A percentile compares a stretch with the other conserved stretches of the same genome.
Conservation (phyloP, 2,888 invertebrate genomes). For the Tineola bisselliella region DNA sequence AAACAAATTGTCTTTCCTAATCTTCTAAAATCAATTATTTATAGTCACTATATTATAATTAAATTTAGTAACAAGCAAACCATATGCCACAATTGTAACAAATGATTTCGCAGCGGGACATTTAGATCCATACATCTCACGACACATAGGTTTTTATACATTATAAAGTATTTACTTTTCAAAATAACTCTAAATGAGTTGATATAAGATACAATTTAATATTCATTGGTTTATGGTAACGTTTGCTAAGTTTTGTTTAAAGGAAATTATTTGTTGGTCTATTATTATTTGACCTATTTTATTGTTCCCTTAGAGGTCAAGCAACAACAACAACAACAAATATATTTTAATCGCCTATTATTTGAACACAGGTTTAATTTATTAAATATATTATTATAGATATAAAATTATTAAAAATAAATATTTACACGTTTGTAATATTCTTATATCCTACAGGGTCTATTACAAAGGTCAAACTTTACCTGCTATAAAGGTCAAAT, state of each 20-base stretch:
- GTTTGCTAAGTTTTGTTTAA: background rate
- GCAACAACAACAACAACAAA: too few relatives aligned
- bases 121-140: background rate
- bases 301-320: too few relatives aligned
- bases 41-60: background rate
- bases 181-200: background rate
- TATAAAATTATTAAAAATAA: too few relatives aligned
- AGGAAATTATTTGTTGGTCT: background rate
- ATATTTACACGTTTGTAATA: too few relatives aligned
- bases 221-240: background rate
- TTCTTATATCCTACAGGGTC: too few relatives aligned
- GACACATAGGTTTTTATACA: background rate
- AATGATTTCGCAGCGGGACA: slow-evolving; percentile 47
- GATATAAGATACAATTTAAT: background rate
- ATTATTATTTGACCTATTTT: background rate
- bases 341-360: too few relatives aligned
- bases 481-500: background rate
- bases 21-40: background rate
- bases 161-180: background rate
- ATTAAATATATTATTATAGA: too few relatives aligned
- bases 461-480: too few relatives aligned
- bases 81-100: slow-evolving; percentile 27
- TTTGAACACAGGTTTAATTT: too few relatives aligned
- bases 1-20: too few relatives aligned
- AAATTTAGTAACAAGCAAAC: slow-evolving; percentile 2